Evolutionary conservation across 2,113 vertebrate species (phyloP).

Genomic region (Bagarius yarrelli): DNA sequence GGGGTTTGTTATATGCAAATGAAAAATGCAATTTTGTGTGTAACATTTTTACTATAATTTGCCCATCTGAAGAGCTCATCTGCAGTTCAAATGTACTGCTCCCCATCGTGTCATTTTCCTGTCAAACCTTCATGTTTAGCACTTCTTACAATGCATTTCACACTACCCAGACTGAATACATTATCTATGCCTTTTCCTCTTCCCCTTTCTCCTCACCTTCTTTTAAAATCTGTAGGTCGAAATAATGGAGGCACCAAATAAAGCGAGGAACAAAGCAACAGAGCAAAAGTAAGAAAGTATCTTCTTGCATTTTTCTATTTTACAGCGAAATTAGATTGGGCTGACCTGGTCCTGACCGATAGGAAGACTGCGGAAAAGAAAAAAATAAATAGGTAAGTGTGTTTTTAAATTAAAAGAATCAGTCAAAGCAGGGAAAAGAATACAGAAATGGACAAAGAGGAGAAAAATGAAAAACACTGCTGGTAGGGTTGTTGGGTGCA

Average conservation of each 20-base stretch:
- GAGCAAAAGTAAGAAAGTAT: conserved; percentile 12
- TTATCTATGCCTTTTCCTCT: conserved; percentile 28
- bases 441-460: conserved; percentile 9
- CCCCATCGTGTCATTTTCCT: conserved; percentile 21
- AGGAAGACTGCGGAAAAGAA: conserved; percentile 60
- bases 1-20: not conserved
- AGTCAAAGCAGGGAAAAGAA: conserved; percentile 58
- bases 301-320: conserved; percentile 44
- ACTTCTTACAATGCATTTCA: conserved; percentile 46
- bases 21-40: conserved; percentile 20
- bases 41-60: conserved; percentile 25
- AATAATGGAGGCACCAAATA: conserved; percentile 39
- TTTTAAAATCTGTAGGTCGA: conserved; percentile 45
- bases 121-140: conserved; percentile 19
- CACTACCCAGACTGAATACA: conserved; percentile 34
- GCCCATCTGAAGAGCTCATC: conserved; percentile 12
- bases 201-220: conserved; percentile 38
- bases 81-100: conserved; percentile 4
- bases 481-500: conserved; percentile 57
- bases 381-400: conserved; percentile 62
- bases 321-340: conserved; percentile 61
- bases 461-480: conserved; percentile 29
- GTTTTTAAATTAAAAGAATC: conserved; percentile 70
- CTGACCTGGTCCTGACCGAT: conserved; percentile 57
- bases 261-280: conserved; percentile 21